Conservation (phyloP, 2,888 invertebrate genomes). For the Tillus elongatus region DNA sequence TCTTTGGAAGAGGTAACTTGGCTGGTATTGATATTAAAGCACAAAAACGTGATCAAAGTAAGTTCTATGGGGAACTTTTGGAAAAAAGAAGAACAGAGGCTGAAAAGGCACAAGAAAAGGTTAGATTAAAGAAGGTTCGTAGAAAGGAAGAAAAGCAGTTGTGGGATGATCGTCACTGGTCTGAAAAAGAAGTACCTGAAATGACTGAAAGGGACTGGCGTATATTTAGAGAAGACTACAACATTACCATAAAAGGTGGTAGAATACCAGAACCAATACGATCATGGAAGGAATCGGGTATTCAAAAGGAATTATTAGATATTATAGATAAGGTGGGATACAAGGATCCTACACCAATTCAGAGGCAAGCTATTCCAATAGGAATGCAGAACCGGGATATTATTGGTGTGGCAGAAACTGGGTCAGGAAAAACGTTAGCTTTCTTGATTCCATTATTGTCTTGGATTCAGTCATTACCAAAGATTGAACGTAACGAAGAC, state of each 20-base stretch:
- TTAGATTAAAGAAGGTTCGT: conserved; percentile 83
- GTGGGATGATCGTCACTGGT: conserved; percentile 99
- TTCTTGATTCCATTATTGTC: conserved; percentile 93
- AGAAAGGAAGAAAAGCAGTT: conserved; percentile 96
- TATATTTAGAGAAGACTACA: conserved; percentile 98
- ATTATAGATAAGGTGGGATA: conserved; percentile 93
- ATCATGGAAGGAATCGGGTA: conserved; percentile 87
- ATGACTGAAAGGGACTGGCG: conserved; percentile 99
- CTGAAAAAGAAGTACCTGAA: conserved; percentile 84
- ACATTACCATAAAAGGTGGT: conserved; percentile 96
- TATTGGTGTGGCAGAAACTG: conserved; percentile 99
- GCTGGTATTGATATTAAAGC: conserved; percentile 98
- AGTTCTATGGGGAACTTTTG: conserved; percentile 92
- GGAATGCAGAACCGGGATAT: conserved; percentile 91
- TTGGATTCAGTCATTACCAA: conserved; percentile 97
- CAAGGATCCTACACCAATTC: conserved; percentile 97
- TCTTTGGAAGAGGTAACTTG: conserved; percentile 95
- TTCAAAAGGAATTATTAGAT: conserved; percentile 83
- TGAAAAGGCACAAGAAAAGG: conserved; percentile 93
- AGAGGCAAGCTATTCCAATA: conserved; percentile 98
- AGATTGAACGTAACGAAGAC: conserved; percentile 84
- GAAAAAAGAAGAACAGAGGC: conserved; percentile 92
- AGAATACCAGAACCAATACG: conserved; percentile 93
- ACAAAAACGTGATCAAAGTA: conserved; percentile 89
- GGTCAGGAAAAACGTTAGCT: conserved; percentile 92